Base-by-base conservation (phyloP, 2,113 vertebrate genomes). In the Ahaetulla prasina region DNA sequence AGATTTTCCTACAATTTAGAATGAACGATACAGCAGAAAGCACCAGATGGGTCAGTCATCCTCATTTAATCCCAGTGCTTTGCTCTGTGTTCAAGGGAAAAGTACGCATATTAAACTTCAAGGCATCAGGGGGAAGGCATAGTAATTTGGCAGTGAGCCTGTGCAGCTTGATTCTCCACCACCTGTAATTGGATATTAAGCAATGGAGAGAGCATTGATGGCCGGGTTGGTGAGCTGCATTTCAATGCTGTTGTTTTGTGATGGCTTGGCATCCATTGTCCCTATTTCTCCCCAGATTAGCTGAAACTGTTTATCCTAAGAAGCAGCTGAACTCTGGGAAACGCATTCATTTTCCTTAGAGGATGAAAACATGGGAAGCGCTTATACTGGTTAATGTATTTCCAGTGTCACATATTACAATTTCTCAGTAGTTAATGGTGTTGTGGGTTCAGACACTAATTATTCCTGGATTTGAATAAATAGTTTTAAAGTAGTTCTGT, bases 121-220 rank as follows among this genome's bases (percentile, higher is more conserved):
- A 89, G 54, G 68, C 45, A 9, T 60, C 12, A 68, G 60, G 35
- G 74, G 53, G 53, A 93, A 18, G 60, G 86, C n/a, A 14, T 23
- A 30, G 45, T n/a, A 85, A 91, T 50, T 55, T 88, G 45, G 52
- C 63, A 84, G 12, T 27, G 86, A 45, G 87, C 30, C 22, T 43
- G 25, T 43, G 60, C 60, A 7, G 35, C 85, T 80, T 74, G 49
- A 52, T 54, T 92, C 35, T 4, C 0, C 0, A 0, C 53, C 50
- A 52, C 49, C 45, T 90, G 74, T 91, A 91, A 93, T 87, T 93
- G 89, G 52, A 22, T 68, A 47, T 68, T 74, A 91, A 93, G 89
- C 89, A 68, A 35, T 18, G 49, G 84, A 87, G 86, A 88, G 57
- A 80, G 89, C 57, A 74, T 30, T 39, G 85, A 55, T 39, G 52